Evolutionary conservation across 2,113 vertebrate species (phyloP), one percentile per base, ranked within the genome.

Genomic region (Daphoenositta chrysoptera): DNA sequence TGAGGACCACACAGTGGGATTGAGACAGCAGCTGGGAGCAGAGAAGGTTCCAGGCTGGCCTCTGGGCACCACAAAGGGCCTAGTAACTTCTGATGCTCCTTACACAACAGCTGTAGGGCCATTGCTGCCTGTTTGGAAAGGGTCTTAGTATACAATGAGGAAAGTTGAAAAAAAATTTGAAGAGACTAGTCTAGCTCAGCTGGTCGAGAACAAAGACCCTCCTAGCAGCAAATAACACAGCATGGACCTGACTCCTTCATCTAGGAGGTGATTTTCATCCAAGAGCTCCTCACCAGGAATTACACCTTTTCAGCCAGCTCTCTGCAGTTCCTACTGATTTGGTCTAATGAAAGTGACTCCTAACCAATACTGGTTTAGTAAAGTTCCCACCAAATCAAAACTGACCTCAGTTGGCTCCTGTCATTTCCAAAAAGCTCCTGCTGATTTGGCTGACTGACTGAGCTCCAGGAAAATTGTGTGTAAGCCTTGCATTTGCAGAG

Each of bases 281-380:
- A 93, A 95, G 56, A 93, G 16, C 37, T 91, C 61, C 84, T 91
- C 58, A 95, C 58, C 58, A 91, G 70, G 63, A 94, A 89, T 82
- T 61, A 87, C 58, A 97, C 78, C 93, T 93, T 82, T 76, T 75
- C 81, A 79, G 89, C 72, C 95, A 94, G 70, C n/a, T 91, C 48
- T 82, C 81, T 76, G 45, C 53, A 83, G 66, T 69, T 94, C 72
- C 65, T 78, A 91, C 72, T 68, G 87, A 82, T 75, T 89, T 95
- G 80, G 86, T 76, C 23, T 89, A 92, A 71, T 79, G 37, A 89
- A 94, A 93, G n/a, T 61, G 21, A 76, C 78, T 93, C 18, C 61
- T 72, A 72, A 91, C 65, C 57, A 72, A 72, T 42, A 45, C 66
- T 61, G 40, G 40, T 78, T 94, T 94, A 71, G 40, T 84, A 76